Base-by-base conservation (phyloP, 2,797 vertebrate genomes). In the Karalla daura region DNA sequence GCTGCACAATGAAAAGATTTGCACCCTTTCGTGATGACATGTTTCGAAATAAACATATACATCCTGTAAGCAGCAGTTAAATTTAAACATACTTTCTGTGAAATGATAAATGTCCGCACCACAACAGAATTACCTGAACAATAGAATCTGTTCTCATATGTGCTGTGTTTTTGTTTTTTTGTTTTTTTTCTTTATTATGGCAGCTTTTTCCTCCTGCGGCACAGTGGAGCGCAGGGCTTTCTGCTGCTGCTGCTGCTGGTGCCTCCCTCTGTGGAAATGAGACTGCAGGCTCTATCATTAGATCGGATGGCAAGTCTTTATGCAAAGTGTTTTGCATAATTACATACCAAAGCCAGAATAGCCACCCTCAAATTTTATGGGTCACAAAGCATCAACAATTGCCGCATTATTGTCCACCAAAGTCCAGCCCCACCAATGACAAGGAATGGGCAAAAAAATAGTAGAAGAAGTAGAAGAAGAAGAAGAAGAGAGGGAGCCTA, bases 281-380 rank as follows among this genome's bases (percentile, higher is more conserved):
- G 95, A 96, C 95, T 94, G 94, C 94, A 93, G 95, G 94, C 94
- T 96, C 95, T 95, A 95, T 96, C 96, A 98, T 98, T 98, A 98
- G 97, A 99, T 99, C 97, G 94, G 95, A 98, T 98, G 95, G 97
- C 97, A 97, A 96, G 95, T 95, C 96, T 98, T 98, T 98, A 98
- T 97, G 95, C 95, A 95, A 97, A 96, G 96, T 98, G 96, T 98
- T 98, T 98, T 98, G 96, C 98, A 99, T 98, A 99, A 99, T 99
- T 98, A 98, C 97, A 98, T 96, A 96, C 96, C 96, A 98, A 97
- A 98, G 96, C 96, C 95, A 95, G 95, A 95, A 96, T 96, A 96
- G 96, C 95, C 96, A 98, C 96, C 97, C 96, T 96, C 95, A 95
- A 94, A 97, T 98, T 97, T 99, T 96, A 96, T 97, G 98, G 98